phyloP scores from a whole-genome alignment of 2,888 invertebrate genomes.

The Nomada flava region DNA sequence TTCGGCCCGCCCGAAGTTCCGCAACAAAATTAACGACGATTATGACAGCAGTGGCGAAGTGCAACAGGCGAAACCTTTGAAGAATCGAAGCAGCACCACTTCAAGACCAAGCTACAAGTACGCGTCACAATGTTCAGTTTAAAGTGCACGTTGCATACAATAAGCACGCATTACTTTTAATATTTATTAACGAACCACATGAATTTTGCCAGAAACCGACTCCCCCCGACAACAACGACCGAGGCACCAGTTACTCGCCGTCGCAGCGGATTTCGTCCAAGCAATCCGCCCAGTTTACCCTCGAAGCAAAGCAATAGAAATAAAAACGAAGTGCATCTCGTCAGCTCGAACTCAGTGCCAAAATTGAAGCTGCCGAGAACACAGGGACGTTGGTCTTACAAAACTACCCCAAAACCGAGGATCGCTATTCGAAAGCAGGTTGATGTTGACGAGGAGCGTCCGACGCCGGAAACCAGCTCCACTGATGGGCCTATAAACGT shows the following conservation, averaged over 20 bases:
- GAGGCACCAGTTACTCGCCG: conserved; percentile 77
- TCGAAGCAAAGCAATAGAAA: conserved; percentile 74
- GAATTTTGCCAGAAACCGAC: conserved; percentile 55
- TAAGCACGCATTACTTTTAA: not conserved
- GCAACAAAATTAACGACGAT: conserved; percentile 81
- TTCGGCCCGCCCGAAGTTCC: conserved; percentile 78
- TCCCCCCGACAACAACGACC: conserved; percentile 78
- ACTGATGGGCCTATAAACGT: conserved; percentile 34
- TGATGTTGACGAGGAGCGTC: conserved; percentile 76
- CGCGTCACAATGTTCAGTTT: conserved; percentile 64
- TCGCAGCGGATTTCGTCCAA: conserved; percentile 90
- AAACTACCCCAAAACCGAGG: conserved; percentile 94
- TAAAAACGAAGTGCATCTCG: conserved; percentile 68
- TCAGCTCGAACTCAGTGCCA: conserved; percentile 88
- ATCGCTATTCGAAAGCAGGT: conserved; percentile 91
- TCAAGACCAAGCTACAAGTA: conserved; percentile 84
- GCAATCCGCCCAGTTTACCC: conserved; percentile 85
- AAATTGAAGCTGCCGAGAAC: conserved; percentile 93
- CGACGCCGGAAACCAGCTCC: conserved; percentile 67
- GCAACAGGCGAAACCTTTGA: conserved; percentile 74
- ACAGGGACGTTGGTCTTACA: conserved; percentile 95
- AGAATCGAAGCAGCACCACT: conserved; percentile 80
- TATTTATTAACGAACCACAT: not conserved
- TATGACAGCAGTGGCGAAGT: conserved; percentile 65
- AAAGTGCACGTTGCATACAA: not conserved